phyloP scores from a whole-genome alignment of 2,797 vertebrate genomes.

The Pitangus sulphuratus region DNA sequence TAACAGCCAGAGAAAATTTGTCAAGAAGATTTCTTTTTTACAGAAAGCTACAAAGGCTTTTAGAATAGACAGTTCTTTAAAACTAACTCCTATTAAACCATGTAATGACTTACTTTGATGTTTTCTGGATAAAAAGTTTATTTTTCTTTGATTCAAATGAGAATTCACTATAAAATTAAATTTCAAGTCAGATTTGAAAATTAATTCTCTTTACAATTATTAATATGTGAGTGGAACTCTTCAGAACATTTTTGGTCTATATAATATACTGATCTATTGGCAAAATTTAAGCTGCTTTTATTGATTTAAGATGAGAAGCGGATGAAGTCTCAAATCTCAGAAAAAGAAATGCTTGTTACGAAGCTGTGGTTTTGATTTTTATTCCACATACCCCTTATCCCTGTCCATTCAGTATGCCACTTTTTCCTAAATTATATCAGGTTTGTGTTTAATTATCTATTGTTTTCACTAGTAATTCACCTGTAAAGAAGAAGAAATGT shows the following conservation, averaged over 20 bases:
- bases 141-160: background rate
- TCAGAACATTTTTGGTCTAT: background rate
- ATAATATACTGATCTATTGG: background rate
- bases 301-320: background rate
- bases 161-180: background rate
- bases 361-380: background rate
- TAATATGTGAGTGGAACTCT: background rate
- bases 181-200: background rate
- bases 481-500: background rate
- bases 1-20: background rate
- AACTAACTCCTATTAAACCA: background rate
- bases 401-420: background rate
- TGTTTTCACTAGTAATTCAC: background rate
- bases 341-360: background rate
- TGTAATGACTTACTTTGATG: background rate
- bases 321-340: background rate
- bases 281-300: background rate
- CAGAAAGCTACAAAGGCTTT: background rate
- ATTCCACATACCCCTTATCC: fast-evolving
- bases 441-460: background rate
- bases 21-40: background rate
- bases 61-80: background rate
- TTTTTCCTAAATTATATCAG: background rate
- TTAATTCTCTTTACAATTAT: background rate
- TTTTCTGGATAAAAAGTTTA: background rate